Evolutionary conservation across 2,113 vertebrate genomes (phyloP).

Genomic region (Brachypteracias leptosomus): DNA sequence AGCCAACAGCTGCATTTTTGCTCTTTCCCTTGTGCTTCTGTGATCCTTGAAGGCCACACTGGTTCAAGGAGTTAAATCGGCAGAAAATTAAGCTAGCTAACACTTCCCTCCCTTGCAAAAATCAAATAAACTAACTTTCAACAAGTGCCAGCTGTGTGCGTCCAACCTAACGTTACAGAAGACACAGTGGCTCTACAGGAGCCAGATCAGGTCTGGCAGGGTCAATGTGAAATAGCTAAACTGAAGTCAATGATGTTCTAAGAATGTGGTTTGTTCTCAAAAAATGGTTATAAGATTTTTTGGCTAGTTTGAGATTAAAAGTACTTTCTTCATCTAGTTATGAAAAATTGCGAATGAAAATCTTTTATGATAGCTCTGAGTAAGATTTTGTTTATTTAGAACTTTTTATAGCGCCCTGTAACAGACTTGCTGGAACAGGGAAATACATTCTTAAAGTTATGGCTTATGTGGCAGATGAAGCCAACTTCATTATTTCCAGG

Average conservation of each 20-base stretch:
- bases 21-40: not conserved
- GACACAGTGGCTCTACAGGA: not conserved
- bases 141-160: not conserved
- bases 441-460: not conserved
- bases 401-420: not conserved
- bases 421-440: not conserved
- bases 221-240: not conserved
- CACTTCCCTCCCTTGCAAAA: not conserved
- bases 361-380: not conserved
- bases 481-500: not conserved
- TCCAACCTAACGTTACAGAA: not conserved
- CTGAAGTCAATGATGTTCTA: not conserved
- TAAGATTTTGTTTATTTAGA: not conserved
- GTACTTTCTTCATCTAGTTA: not conserved
- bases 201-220: not conserved
- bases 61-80: not conserved
- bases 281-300: not conserved
- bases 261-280: not conserved
- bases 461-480: not conserved
- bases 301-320: not conserved
- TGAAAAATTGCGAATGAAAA: not conserved
- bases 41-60: not conserved
- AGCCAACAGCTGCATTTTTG: not conserved
- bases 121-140: not conserved
- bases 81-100: not conserved